phyloP scores from a whole-genome alignment of 2,113 vertebrate genomes.

The Protobothrops mucrosquamatus region DNA sequence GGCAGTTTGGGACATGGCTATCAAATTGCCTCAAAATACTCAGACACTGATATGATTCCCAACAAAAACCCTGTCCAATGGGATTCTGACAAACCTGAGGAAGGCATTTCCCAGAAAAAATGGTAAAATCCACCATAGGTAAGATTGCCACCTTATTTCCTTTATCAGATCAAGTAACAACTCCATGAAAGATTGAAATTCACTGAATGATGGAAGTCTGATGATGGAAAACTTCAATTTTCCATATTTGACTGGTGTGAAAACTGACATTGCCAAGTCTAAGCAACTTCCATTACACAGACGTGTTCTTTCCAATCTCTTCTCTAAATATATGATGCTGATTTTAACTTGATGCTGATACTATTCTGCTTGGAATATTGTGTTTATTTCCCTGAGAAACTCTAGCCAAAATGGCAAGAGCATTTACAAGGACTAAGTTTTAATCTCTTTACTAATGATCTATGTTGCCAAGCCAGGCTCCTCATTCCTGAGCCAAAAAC shows the following conservation, averaged over 20 bases:
- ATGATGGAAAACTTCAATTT: not conserved
- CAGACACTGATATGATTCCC: not conserved
- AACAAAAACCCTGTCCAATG: not conserved
- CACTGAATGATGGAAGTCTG: not conserved
- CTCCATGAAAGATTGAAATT: not conserved
- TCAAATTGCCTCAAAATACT: not conserved
- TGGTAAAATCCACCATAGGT: not conserved
- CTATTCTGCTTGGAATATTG: not conserved
- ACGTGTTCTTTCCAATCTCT: no score
- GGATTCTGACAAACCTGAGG: not conserved
- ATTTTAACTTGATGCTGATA: not conserved
- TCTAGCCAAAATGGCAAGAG: conserved; percentile 1
- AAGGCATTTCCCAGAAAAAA: not conserved
- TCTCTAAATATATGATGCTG: not conserved
- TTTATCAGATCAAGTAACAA: not conserved
- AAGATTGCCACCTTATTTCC: not conserved
- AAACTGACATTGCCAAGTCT: not conserved
- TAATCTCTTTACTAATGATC: conserved; percentile 21
- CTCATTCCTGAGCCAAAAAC: not conserved
- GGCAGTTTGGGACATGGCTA: not conserved
- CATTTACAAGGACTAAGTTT: conserved; percentile 22
- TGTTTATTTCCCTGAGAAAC: not conserved
- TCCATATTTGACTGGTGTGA: not conserved
- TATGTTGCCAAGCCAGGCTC: not conserved
- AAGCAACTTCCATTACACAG: not conserved